Conservation (phyloP, 2,113 vertebrate species). For the Erythrolamprus reginae region DNA sequence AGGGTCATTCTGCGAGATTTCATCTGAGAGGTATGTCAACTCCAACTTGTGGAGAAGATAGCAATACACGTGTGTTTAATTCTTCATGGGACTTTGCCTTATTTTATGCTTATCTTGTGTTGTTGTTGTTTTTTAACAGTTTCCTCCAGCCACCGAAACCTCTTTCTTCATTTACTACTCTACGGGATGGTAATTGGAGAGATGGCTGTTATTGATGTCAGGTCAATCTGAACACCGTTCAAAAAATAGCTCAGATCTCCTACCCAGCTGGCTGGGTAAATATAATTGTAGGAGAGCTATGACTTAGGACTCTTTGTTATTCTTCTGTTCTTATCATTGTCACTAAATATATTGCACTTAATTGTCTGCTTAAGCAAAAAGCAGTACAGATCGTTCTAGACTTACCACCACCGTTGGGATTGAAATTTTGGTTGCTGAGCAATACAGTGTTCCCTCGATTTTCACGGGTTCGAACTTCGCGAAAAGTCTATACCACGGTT, state of each 20-base stretch:
- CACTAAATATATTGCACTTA: conserved; percentile 67
- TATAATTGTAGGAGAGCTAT: conserved; percentile 38
- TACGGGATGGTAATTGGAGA: conserved; percentile 92
- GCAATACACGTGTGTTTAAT: background rate
- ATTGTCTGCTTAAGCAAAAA: conserved; percentile 58
- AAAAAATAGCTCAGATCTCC: conserved; percentile 49
- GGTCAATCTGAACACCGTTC: conserved; percentile 29
- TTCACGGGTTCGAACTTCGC: no score
- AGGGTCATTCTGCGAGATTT: background rate
- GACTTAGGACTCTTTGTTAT: conserved; percentile 50
- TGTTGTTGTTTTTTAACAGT: conserved; percentile 60
- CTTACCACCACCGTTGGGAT: background rate
- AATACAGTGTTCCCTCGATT: no score
- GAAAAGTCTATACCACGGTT: no score
- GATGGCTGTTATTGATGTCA: conserved; percentile 91
- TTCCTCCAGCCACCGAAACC: conserved; percentile 96
- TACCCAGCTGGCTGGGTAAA: conserved; percentile 95
- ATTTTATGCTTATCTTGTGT: conserved; percentile 19
- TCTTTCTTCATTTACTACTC: conserved; percentile 84
- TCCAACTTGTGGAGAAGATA: background rate
- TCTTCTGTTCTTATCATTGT: conserved; percentile 57
- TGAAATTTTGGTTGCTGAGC: background rate
- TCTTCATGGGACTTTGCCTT: background rate
- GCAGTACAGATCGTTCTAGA: background rate
- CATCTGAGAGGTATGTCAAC: background rate